Percentiles rank a stretch among this genome's conserved stretches.
phyloP scores from a whole-genome alignment of 2,888 invertebrate genomes.

The Trichopria drosophilae region DNA sequence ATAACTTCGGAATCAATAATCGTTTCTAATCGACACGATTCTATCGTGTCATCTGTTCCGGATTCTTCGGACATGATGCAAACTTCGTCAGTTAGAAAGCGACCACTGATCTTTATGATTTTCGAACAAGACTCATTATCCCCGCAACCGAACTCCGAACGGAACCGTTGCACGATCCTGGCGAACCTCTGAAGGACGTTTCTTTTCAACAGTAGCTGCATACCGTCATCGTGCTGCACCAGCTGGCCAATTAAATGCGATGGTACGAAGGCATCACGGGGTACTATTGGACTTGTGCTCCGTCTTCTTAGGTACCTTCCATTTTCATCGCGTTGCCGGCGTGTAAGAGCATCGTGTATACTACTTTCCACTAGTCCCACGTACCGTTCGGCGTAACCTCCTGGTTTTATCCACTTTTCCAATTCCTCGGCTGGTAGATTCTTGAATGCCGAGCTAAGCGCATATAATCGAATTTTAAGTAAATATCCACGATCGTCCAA shows the following conservation, averaged over 20 bases:
- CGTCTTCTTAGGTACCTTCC: slow-evolving; percentile 73
- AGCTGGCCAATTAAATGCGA: slow-evolving; percentile 87
- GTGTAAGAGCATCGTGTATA: slow-evolving; percentile 83
- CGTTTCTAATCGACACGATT: slow-evolving; percentile 50
- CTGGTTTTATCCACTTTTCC: slow-evolving; percentile 53
- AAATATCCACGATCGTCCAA: slow-evolving; percentile 64
- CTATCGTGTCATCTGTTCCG: slow-evolving; percentile 43
- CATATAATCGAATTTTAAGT: slow-evolving; percentile 62
- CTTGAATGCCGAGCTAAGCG: slow-evolving; percentile 61
- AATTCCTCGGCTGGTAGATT: slow-evolving; percentile 56
- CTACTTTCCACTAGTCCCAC: slow-evolving; percentile 87
- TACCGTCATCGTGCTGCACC: slow-evolving; percentile 68
- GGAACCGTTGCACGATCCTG: slow-evolving; percentile 55
- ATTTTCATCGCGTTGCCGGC: slow-evolving; percentile 79
- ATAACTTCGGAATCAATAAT: slow-evolving; percentile 52
- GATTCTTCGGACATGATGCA: slow-evolving; percentile 46
- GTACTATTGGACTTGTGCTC: slow-evolving; percentile 64
- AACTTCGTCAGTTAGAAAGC: slow-evolving; percentile 40
- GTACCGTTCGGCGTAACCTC: slow-evolving; percentile 65
- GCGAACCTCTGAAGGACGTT: slow-evolving; percentile 60
- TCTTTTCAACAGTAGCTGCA: slow-evolving; percentile 62
- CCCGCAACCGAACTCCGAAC: slow-evolving; percentile 41
- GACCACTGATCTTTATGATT: slow-evolving; percentile 40
- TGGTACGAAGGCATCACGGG: slow-evolving; percentile 62
- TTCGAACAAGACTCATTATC: slow-evolving; percentile 43